Conservation (phyloP, 2,113 vertebrate genomes). For the Chionomys nivalis region DNA sequence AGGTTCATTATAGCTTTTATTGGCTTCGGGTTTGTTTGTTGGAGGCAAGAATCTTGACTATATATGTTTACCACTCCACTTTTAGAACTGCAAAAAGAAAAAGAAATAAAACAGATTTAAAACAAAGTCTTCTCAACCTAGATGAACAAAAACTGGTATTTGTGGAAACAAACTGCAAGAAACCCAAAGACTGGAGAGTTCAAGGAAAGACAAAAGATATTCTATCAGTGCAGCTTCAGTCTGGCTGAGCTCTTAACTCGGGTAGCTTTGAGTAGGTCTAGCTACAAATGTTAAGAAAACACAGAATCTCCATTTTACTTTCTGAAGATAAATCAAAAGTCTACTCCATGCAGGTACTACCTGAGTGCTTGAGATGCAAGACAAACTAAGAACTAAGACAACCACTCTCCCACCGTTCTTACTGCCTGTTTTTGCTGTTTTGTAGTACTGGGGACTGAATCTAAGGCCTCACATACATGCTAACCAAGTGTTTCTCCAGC, state of each 20-base stretch:
- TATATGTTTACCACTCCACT: constrained; percentile 98
- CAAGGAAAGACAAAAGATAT: neutral
- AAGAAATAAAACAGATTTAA: constrained; percentile 36
- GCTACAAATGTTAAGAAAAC: constrained; percentile 21
- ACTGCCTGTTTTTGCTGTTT: neutral
- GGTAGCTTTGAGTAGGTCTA: neutral
- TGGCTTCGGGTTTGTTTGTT: constrained; percentile 89
- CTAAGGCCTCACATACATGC: neutral
- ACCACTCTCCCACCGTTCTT: neutral
- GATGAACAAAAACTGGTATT: neutral
- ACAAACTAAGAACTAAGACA: neutral
- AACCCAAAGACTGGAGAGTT: neutral
- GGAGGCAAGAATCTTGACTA: constrained; percentile 90
- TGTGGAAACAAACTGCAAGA: neutral
- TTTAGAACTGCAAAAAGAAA: constrained; percentile 84
- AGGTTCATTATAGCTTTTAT: constrained; percentile 95
- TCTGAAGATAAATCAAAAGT: neutral
- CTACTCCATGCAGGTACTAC: neutral
- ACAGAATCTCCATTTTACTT: neutral
- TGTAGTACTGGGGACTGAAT: neutral
- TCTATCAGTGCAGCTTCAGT: neutral
- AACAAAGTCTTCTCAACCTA: constrained; percentile 22
- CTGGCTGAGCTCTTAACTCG: neutral
- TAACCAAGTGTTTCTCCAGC: neutral
- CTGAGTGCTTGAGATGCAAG: neutral